These are phyloP conservation scores for Dasypolia templi DNA, from an alignment of 2,888 invertebrate genomes.

Conservation along the genomic window DNA sequence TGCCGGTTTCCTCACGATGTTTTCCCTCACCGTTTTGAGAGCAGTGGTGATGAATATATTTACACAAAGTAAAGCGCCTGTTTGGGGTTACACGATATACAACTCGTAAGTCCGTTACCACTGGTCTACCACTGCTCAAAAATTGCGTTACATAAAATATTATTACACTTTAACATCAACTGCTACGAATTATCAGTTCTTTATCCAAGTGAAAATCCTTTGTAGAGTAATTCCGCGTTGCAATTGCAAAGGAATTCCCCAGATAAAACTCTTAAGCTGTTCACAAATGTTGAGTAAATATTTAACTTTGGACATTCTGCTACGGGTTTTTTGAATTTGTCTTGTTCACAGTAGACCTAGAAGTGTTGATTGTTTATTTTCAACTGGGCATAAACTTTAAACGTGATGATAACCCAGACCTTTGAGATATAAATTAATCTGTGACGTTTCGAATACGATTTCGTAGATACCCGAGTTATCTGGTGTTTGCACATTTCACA, in stretches of 20 bases:
- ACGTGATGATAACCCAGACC: constrained; percentile 68
- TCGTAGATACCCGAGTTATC: constrained; percentile 62
- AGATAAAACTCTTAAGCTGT: constrained; percentile 3
- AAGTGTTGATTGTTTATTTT: constrained; percentile 35
- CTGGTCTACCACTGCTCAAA: too few relatives aligned
- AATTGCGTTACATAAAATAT: neutral
- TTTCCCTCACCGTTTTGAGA: too few relatives aligned
- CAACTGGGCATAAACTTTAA: constrained; percentile 9
- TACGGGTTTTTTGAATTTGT: constrained; percentile 1
- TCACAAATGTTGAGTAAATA: constrained; percentile 12
- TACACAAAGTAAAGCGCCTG: too few relatives aligned
- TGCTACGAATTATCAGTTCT: neutral
- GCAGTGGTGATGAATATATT: too few relatives aligned
- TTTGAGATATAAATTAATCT: constrained; percentile 57
- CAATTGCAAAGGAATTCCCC: constrained; percentile 1
- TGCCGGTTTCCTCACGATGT: too few relatives aligned
- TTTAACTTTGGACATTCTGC: neutral
- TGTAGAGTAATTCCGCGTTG: neutral
- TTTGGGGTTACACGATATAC: too few relatives aligned
- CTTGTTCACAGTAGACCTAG: neutral
- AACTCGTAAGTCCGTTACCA: too few relatives aligned
- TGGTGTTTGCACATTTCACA: constrained; percentile 58
- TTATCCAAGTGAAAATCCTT: neutral
- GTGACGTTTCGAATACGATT: constrained; percentile 56
- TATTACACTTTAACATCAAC: constrained; percentile 1